A percentile compares a stretch with the other conserved stretches of the same genome.
Conservation (phyloP, 1,140 invertebrate species). For the Cydia amplana region DNA sequence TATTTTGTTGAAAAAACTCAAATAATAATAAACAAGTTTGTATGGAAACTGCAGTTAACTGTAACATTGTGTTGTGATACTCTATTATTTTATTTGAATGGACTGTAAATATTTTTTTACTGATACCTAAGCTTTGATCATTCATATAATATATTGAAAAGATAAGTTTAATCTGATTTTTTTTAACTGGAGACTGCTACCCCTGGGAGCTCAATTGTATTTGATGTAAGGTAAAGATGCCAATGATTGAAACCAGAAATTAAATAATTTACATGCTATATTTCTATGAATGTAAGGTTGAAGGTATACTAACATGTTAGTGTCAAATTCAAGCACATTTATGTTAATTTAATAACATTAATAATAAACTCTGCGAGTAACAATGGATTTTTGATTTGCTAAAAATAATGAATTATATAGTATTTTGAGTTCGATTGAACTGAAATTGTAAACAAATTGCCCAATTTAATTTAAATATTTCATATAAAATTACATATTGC, state of each 20-base stretch:
- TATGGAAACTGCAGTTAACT: constrained; percentile 3
- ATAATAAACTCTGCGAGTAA: no score
- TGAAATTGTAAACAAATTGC: no score
- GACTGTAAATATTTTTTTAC: constrained; percentile 21
- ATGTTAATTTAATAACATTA: no score
- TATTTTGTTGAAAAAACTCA: not conserved
- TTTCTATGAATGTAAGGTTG: not conserved
- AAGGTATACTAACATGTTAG: not conserved
- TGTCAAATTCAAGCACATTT: no score
- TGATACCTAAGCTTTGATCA: not conserved
- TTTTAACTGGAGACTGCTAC: not conserved
- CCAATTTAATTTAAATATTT: no score
- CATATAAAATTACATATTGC: no score
- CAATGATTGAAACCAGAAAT: not conserved
- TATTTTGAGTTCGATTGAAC: no score
- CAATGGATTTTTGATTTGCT: no score
- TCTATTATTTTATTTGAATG: constrained; percentile 16
- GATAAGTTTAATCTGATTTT: not conserved
- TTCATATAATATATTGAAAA: not conserved
- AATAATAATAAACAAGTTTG: not conserved
- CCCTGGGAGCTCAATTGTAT: not conserved
- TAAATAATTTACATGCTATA: not conserved
- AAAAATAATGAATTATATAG: no score
- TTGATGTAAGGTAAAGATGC: no score
- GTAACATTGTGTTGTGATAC: constrained; percentile 25